Base-by-base conservation (phyloP, 2,113 vertebrate genomes). In the Coregonus clupeaformis region DNA sequence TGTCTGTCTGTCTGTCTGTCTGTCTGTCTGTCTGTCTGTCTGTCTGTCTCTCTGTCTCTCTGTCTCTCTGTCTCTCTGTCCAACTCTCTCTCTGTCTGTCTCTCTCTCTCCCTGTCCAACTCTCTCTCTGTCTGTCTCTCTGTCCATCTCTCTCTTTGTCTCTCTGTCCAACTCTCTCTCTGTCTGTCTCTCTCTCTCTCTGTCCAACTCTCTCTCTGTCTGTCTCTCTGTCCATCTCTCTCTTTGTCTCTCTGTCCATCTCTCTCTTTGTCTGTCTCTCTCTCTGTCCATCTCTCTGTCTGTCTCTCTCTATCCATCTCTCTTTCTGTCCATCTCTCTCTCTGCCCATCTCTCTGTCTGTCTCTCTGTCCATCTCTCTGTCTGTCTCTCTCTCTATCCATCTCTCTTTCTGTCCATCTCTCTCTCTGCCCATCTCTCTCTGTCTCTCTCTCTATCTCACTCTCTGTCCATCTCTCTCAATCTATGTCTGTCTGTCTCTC, bases 201-300 rank as follows among this genome's bases (percentile, higher is more conserved):
- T n/a, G n/a, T n/a, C n/a, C n/a, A n/a, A n/a, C 25, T 68, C 66
- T 69, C 74, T n/a, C 5, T 27, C 82, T 83, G 84, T 82, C 80
- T 79, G 75, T 84, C 73, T 36, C 27, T 45, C 5, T 24, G n/a
- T 68, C 65, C 32, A 49, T 27, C 9, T 36, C 45, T 36, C 32
- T 32, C 57, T 24, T 16, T 63, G 67, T 30, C 32, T 71, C 66
- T 69, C 60, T 74, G 49, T 22, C 72, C 47, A 55, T 1, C 36
- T 64, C 16, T 66, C 47, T 69, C 13, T 45, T 3, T 27, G n/a
- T 49, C 42, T 71, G 13, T 57, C 29, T 18, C 9, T 11, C 57
- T 74, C 25, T 49, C 66, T 67, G 45, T 29, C 24, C 52, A 6
- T 72, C 12, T 18, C n/a, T 47, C 62, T 30, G 7, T 65, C 25